Evolutionary conservation across 2,797 vertebrate genomes (phyloP).

Genomic region (Hoplostethus mediterraneus): DNA sequence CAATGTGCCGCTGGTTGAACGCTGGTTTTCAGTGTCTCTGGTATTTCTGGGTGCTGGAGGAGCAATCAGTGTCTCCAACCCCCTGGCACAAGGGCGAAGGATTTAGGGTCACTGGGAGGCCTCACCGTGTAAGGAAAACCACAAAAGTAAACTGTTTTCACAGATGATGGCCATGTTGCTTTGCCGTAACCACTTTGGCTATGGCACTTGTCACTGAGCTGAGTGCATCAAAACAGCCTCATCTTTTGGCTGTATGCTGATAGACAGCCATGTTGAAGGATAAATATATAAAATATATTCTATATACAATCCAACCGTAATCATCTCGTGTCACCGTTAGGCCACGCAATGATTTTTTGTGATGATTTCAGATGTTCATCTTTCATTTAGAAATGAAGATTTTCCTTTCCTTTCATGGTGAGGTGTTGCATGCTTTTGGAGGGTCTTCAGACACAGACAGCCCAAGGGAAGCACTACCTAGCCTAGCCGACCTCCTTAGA

Average conservation of each 20-base stretch:
- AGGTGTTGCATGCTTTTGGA: not conserved
- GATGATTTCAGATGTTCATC: not conserved
- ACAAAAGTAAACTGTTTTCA: constrained; percentile 50
- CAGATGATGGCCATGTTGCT: constrained; percentile 6
- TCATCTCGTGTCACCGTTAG: too few species aligned
- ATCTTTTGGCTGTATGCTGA: constrained; percentile 1
- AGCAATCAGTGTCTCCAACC: constrained; percentile 1
- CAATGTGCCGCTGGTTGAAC: constrained; percentile 58
- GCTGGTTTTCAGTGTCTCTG: constrained; percentile 35
- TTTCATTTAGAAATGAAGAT: not conserved
- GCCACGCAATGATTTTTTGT: not conserved
- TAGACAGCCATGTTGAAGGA: not conserved
- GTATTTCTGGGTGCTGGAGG: constrained; percentile 5
- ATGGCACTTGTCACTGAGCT: constrained; percentile 39
- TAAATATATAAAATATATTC: not conserved
- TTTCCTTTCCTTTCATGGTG: not conserved
- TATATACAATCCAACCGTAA: not conserved
- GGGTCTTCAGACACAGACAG: constrained; percentile 33
- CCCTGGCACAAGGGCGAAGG: not conserved
- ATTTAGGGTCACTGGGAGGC: constrained; percentile 7
- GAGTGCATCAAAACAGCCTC: not conserved
- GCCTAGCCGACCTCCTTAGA: not conserved
- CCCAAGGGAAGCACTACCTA: constrained; percentile 9
- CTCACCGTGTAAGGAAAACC: constrained; percentile 38
- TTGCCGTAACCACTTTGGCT: constrained; percentile 30